phyloP scores from a whole-genome alignment of 2,113 vertebrate species.

The Entomyzon cyanotis region DNA sequence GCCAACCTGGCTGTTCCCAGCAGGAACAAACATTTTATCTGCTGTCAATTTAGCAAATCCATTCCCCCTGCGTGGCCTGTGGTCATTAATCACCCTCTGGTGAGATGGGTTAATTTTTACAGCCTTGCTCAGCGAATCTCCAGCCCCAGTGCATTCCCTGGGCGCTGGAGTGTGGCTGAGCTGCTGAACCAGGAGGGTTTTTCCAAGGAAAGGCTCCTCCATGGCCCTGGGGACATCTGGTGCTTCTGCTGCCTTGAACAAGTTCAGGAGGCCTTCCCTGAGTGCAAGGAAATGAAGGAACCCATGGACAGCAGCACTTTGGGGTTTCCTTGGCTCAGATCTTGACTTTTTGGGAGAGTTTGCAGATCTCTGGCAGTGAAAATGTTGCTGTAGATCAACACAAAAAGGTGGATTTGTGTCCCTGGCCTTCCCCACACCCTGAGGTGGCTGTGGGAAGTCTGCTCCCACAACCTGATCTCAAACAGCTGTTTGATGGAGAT shows the following conservation, averaged over 20 bases:
- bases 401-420: background rate
- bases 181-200: background rate
- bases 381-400: background rate
- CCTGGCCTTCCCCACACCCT: background rate
- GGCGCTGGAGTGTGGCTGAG: background rate
- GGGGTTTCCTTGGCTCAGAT: background rate
- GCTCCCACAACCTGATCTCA: background rate
- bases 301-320: background rate
- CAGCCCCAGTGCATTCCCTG: background rate
- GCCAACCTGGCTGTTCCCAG: constrained; percentile 46
- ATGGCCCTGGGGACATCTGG: background rate
- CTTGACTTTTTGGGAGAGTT: background rate
- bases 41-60: constrained; percentile 37
- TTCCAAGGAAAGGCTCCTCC: background rate
- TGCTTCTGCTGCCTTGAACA: background rate
- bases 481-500: background rate
- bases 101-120: background rate
- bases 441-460: background rate
- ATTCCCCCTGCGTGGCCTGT: background rate
- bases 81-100: constrained; percentile 10
- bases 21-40: constrained; percentile 35
- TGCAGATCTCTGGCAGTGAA: background rate
- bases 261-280: background rate
- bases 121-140: background rate
- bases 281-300: background rate